These are phyloP conservation scores for Clinocottus analis DNA, from an alignment of 2,113 vertebrate genomes.

Conservation along the genomic window DNA sequence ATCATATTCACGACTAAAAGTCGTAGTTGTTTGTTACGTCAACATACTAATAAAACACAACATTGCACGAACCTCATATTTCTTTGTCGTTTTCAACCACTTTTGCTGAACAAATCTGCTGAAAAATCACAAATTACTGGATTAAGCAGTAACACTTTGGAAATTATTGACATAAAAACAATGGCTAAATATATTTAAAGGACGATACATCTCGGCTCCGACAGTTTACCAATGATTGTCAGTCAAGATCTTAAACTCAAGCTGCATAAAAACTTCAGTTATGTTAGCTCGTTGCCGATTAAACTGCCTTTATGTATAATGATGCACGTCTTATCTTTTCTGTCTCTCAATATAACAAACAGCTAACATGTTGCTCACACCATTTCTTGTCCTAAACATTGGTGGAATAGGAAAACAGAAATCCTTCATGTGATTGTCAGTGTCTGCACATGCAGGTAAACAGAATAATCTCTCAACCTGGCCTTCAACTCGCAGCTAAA, in stretches of 20 bases:
- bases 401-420: neutral
- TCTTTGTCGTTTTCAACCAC: constrained; percentile 28
- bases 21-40: constrained; percentile 6
- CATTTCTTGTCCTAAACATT: neutral
- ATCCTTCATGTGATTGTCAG: neutral
- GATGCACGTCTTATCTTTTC: neutral
- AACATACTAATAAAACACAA: constrained; percentile 43
- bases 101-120: constrained; percentile 3
- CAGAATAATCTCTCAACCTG: neutral
- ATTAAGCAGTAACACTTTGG: neutral
- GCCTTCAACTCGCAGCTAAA: neutral
- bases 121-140: constrained; percentile 6
- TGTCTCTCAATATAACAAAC: neutral
- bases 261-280: neutral
- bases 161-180: constrained; percentile 37
- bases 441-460: neutral
- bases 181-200: neutral
- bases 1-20: constrained; percentile 35
- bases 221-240: neutral
- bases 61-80: constrained; percentile 6
- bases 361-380: neutral
- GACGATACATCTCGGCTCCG: too few species aligned
- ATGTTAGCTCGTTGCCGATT: neutral
- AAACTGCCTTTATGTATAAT: neutral
- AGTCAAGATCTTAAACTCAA: constrained; percentile 12